Base-by-base conservation (phyloP, 53 echinoderm and acorn worm species). In the Holothuria scabra region DNA sequence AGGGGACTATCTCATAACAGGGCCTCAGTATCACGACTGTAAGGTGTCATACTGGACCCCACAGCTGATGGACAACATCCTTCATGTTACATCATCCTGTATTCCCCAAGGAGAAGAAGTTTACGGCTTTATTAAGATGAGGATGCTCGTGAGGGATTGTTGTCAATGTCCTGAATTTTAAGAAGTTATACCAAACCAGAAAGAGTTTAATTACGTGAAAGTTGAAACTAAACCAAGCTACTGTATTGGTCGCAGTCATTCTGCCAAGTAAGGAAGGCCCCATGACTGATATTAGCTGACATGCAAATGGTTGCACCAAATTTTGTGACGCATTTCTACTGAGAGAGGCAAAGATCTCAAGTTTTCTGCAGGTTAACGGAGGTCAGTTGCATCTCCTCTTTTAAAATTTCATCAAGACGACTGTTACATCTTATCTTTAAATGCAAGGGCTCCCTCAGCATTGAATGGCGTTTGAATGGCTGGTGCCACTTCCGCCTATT, bases 271-370 rank as follows among this genome's bases (percentile, higher is more conserved):
- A 34, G 67, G 14, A 20, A 48, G 72, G 46, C 72, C 72, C 72
- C 72, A 72, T 72, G 72, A 72, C 72, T 72, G 72, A 72, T 72
- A 72, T 72, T 72, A 48, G 44, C 72, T 72, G 72, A 72, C 72
- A 72, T 72, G 72, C 72, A 72, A 72, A 72, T 34, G 72, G 23
- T 72, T 72, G 46, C n/a, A 12, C 72, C 46, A 72, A 52, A 52
- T 52, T 72, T 72, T 26, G 72, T 72, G 44, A 72, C 24, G 72
- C 72, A 72, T 48, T 46, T 46, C 72, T 72, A 24, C 21, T 48
- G 26, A 69, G 26, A 46, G 46, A 72, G 72, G 19, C 46, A 72
- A 41, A 3, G 72, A 20, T 65, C 31, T 65, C 31, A 52, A 52
- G 22, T 72, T 72, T 44, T 24, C 48, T 28, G 44, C 22, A 44